Evolutionary conservation across 1,140 invertebrate genomes (phyloP).

Genomic region (Mesaphorura yosii): DNA sequence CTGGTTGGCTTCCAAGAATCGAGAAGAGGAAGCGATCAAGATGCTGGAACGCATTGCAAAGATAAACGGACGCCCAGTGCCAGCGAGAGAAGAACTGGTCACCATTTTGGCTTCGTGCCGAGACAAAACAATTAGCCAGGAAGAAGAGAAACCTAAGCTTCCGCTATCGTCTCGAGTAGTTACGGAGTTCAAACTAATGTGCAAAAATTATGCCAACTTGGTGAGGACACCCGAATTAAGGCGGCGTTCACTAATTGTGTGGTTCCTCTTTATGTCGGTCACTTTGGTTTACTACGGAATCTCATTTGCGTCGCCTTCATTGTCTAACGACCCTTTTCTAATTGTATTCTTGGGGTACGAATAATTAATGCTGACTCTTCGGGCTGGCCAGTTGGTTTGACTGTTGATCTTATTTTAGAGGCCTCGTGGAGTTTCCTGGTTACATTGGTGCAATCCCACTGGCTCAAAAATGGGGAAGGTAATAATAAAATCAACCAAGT

Average conservation of each 20-base stretch:
- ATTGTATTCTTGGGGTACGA: constrained; percentile 14
- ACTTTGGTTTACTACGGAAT: constrained; percentile 23
- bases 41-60: constrained; percentile 55
- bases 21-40: constrained; percentile 51
- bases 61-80: constrained; percentile 36
- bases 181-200: no score
- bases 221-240: constrained; percentile 15
- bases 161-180: no score
- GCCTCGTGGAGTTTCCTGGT: constrained; percentile 25
- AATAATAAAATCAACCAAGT: no score
- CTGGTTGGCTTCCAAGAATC: constrained; percentile 57
- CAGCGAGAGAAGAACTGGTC: background rate
- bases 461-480: constrained; percentile 7
- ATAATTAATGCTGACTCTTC: background rate
- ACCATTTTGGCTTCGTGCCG: background rate
- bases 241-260: constrained; percentile 9
- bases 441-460: constrained; percentile 8
- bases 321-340: constrained; percentile 20
- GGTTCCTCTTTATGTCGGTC: constrained; percentile 17
- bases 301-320: constrained; percentile 10
- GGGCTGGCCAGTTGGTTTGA: no score
- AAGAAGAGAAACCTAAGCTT: no score
- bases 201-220: constrained; percentile 10
- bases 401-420: no score
- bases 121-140: background rate